A percentile compares a stretch with the other conserved stretches of the same genome.
These are phyloP conservation scores for Mesoclemmys tuberculata DNA, from an alignment of 2,113 vertebrate species.

Conservation along the genomic window DNA sequence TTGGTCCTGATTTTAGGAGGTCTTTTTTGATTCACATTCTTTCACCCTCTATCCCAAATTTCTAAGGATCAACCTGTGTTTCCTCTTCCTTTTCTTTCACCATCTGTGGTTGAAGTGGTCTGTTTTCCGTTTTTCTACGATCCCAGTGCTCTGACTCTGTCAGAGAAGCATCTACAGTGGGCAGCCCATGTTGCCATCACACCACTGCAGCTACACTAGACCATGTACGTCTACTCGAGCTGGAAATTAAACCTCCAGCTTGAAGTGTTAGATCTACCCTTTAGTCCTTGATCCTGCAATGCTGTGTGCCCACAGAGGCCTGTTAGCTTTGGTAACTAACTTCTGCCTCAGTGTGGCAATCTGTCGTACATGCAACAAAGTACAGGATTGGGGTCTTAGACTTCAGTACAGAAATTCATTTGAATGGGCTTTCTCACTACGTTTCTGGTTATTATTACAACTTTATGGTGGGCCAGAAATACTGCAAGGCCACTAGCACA, in stretches of 20 bases:
- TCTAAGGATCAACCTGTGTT: not conserved
- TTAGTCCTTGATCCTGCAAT: not conserved
- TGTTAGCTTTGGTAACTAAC: not conserved
- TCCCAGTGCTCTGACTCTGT: not conserved
- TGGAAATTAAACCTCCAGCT: not conserved
- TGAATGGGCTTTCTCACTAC: not conserved
- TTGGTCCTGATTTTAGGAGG: not conserved
- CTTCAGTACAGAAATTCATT: not conserved
- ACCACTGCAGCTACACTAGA: not conserved
- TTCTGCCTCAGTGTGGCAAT: not conserved
- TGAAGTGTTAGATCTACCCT: not conserved
- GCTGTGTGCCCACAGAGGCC: accelerated
- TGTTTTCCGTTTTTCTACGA: not conserved
- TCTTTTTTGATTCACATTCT: not conserved
- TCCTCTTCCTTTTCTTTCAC: not conserved
- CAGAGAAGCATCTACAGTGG: not conserved
- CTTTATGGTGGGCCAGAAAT: accelerated
- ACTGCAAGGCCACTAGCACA: not conserved
- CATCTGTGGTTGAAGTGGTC: not conserved
- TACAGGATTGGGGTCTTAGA: not conserved
- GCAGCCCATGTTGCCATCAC: not conserved
- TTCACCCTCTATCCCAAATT: not conserved
- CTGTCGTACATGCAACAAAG: not conserved
- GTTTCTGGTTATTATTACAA: not conserved
- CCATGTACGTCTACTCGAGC: not conserved